Evolutionary conservation across 1,140 invertebrate species (phyloP).

Genomic region (Heliconius hewitsoni): DNA sequence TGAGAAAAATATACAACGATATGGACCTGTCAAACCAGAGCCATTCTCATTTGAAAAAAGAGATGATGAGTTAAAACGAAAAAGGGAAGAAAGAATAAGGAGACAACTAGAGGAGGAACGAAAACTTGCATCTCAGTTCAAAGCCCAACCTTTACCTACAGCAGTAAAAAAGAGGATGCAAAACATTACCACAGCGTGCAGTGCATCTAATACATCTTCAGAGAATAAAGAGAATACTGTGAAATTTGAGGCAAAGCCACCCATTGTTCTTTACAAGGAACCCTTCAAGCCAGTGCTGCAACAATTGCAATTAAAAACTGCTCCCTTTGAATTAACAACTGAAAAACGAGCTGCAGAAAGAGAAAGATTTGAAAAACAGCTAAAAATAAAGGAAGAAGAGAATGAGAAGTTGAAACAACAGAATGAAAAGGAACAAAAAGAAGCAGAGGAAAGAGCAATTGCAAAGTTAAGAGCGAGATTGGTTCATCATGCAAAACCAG

Average conservation of each 20-base stretch:
- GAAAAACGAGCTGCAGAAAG: slow-evolving; percentile 67
- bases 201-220: slow-evolving; percentile 56
- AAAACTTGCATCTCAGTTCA: slow-evolving; percentile 65
- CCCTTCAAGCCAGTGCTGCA: slow-evolving; percentile 70
- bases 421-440: slow-evolving; percentile 55
- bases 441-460: slow-evolving; percentile 58
- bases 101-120: slow-evolving; percentile 65
- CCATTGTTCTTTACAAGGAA: slow-evolving; percentile 65
- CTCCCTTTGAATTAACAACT: slow-evolving; percentile 67
- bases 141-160: slow-evolving; percentile 69
- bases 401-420: slow-evolving; percentile 53
- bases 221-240: slow-evolving; percentile 72
- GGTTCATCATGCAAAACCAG: slow-evolving; percentile 71
- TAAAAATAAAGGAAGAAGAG: slow-evolving; percentile 69
- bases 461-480: slow-evolving; percentile 60
- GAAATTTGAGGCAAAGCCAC: slow-evolving; percentile 69
- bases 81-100: slow-evolving; percentile 65
- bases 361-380: slow-evolving; percentile 63
- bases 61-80: slow-evolving; percentile 64
- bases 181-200: slow-evolving; percentile 39
- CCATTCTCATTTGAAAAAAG: slow-evolving; percentile 75
- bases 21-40: slow-evolving; percentile 60
- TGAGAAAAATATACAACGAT: slow-evolving; percentile 47
- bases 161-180: slow-evolving; percentile 65
- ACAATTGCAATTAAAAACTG: slow-evolving; percentile 49